phyloP scores from a whole-genome alignment of 2,797 vertebrate species.

The Meriones psammophilus region DNA sequence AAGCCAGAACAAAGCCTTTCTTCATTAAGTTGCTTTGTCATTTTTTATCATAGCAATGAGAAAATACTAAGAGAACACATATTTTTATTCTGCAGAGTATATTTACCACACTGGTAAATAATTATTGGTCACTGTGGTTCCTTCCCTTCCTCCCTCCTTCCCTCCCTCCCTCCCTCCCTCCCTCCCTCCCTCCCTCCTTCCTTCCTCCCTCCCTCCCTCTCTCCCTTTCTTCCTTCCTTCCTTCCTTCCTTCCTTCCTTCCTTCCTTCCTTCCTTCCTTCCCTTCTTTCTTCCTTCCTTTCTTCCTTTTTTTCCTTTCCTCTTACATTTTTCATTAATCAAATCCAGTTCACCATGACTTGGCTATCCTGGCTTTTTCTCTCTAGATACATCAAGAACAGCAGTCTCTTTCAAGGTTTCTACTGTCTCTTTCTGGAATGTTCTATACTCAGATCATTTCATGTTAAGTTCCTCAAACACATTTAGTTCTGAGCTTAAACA shows the following conservation, averaged over 20 bases:
- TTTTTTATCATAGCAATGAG: background rate
- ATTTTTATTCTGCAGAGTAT: background rate
- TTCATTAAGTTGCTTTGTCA: background rate
- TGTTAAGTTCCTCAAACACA: background rate
- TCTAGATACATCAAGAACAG: background rate
- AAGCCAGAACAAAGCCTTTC: background rate
- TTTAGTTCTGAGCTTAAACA: background rate
- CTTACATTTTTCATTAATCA: background rate
- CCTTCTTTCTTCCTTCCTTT: too few relatives aligned
- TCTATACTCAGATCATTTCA: background rate
- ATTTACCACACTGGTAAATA: background rate
- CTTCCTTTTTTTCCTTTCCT: too few relatives aligned
- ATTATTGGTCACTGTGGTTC: rapidly evolving
- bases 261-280: too few relatives aligned
- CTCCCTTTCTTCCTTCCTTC: too few relatives aligned
- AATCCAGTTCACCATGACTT: background rate
- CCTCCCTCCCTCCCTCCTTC: too few relatives aligned
- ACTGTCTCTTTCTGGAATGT: background rate
- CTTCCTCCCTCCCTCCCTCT: too few relatives aligned
- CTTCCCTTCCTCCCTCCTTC: background rate
- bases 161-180: too few relatives aligned
- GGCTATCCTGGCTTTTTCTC: background rate
- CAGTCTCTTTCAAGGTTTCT: background rate
- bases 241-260: too few relatives aligned
- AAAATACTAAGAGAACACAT: background rate